Evolutionary conservation across 2,113 vertebrate genomes (phyloP).

Genomic region (Dipodomys stephensi): DNA sequence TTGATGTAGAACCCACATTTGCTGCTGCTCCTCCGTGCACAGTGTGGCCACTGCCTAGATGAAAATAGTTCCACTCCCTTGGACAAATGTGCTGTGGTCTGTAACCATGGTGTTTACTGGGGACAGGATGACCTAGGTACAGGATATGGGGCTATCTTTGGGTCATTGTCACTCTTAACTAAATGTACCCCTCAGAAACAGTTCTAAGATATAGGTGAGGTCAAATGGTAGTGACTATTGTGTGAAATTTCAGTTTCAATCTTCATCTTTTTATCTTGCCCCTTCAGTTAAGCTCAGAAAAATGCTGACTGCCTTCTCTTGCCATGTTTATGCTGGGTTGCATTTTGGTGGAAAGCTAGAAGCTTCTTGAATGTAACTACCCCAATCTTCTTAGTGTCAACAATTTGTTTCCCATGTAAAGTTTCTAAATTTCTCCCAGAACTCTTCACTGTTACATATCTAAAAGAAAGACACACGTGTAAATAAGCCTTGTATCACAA

Average conservation of each 20-base stretch:
- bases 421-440: constrained; percentile 70
- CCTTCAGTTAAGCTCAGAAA: not conserved
- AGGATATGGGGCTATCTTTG: constrained; percentile 22
- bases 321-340: not conserved
- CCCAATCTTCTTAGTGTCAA: constrained; percentile 17
- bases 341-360: constrained; percentile 32
- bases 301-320: constrained; percentile 68
- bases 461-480: constrained; percentile 51
- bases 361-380: constrained; percentile 58
- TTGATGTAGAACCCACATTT: too few relatives aligned
- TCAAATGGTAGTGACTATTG: too few relatives aligned
- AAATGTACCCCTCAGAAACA: constrained; percentile 29
- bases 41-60: constrained; percentile 58
- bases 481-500: not conserved
- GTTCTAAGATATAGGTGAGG: not conserved
- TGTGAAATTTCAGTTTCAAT: too few relatives aligned
- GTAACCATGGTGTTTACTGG: constrained; percentile 12
- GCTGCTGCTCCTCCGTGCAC: too few relatives aligned
- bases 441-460: constrained; percentile 69
- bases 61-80: constrained; percentile 67
- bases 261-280: too few relatives aligned
- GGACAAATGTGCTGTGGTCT: constrained; percentile 67
- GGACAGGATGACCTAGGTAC: not conserved
- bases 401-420: constrained; percentile 39
- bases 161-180: constrained; percentile 19